phyloP scores from a whole-genome alignment of 2,888 invertebrate genomes.

The Polia nebulosa region DNA sequence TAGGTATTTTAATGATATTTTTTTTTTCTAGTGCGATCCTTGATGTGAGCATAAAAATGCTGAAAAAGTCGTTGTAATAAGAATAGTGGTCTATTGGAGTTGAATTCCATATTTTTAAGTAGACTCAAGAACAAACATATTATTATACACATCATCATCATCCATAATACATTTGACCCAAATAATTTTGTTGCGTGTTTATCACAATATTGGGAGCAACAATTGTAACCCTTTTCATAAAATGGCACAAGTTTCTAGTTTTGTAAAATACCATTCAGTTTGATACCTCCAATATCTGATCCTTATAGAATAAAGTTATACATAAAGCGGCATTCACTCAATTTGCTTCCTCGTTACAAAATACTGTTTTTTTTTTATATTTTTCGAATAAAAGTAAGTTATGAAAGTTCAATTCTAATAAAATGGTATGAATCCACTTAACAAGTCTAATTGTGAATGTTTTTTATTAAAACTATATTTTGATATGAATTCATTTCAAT shows the following conservation, averaged over 20 bases:
- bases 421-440: conserved; percentile 1
- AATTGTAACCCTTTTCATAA: conserved; percentile 7
- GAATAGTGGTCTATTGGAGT: neutral
- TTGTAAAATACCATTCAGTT: conserved; percentile 29
- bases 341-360: neutral
- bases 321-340: neutral
- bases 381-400: neutral
- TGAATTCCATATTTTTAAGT: neutral
- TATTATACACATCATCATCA: no score
- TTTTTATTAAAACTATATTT: conserved; percentile 22
- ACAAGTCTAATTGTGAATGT: conserved; percentile 20
- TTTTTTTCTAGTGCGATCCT: neutral
- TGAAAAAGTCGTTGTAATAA: neutral
- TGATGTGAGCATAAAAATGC: neutral
- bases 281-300: neutral
- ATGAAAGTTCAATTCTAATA: neutral
- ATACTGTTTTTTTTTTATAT: no score
- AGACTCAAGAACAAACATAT: neutral
- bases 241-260: conserved; percentile 32
- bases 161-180: neutral
- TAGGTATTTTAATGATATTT: neutral
- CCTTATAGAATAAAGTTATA: neutral
- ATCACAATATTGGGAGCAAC: conserved; percentile 2
- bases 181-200: conserved; percentile 17
- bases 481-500: conserved; percentile 28